These are phyloP conservation scores for Mus spretus DNA, from an alignment of 2,797 vertebrate species.

Conservation along the genomic window DNA sequence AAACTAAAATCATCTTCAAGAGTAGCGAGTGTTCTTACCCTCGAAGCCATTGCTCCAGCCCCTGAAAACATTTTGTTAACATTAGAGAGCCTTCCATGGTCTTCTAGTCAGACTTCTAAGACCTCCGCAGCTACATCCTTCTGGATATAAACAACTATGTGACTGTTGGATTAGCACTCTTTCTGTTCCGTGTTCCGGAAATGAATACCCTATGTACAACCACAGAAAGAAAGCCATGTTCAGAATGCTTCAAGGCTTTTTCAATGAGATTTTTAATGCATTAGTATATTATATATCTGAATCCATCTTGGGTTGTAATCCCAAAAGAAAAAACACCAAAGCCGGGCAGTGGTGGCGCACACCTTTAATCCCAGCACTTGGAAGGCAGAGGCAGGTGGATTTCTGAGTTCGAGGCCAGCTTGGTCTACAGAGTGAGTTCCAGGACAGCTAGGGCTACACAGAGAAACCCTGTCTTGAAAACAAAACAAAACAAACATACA, in stretches of 20 bases:
- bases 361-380: too few relatives aligned
- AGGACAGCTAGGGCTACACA: too few relatives aligned
- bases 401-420: too few relatives aligned
- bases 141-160: background rate
- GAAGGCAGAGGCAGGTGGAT: too few relatives aligned
- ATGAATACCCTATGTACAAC: background rate
- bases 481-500: too few relatives aligned
- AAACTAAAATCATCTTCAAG: background rate
- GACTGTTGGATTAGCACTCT: background rate
- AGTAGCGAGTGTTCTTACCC: background rate
- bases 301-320: background rate
- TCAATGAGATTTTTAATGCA: background rate
- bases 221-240: background rate
- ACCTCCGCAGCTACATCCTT: background rate
- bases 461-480: too few relatives aligned
- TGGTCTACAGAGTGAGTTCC: too few relatives aligned
- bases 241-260: background rate
- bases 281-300: background rate
- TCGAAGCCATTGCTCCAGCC: background rate
- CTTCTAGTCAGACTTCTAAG: background rate
- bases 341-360: too few relatives aligned
- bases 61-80: background rate
- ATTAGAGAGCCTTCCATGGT: background rate
- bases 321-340: background rate
- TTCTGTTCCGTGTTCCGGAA: constrained; percentile 13